These are phyloP conservation scores for Penaeus vannamei DNA, from an alignment of 1,140 invertebrate species.

Conservation along the genomic window DNA sequence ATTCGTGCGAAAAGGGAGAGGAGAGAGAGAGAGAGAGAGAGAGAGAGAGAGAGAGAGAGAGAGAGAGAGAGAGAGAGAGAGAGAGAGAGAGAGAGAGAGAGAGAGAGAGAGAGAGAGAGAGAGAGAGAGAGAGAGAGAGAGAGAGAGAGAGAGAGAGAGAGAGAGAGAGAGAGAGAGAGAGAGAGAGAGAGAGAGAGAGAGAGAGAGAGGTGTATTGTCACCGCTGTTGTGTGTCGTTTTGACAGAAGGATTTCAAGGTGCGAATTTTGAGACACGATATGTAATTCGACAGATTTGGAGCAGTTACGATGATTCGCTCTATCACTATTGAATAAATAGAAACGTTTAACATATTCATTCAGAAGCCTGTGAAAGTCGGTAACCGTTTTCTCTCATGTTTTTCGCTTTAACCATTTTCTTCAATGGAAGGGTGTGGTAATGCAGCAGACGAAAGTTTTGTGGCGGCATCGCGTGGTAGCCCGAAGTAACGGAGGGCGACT, in stretches of 20 bases:
- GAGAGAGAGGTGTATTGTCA: background rate
- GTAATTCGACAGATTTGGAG: too few relatives aligned
- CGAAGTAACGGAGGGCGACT: too few relatives aligned
- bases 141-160: constrained; percentile 20
- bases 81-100: constrained; percentile 10
- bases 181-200: background rate
- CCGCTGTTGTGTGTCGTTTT: background rate
- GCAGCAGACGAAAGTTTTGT: constrained; percentile 58
- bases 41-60: constrained; percentile 46
- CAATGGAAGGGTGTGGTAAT: constrained; percentile 60
- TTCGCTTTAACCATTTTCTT: constrained; percentile 57
- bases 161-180: background rate
- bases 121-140: constrained; percentile 19
- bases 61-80: constrained; percentile 44
- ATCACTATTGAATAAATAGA: background rate
- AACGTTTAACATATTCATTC: background rate
- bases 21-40: constrained; percentile 46
- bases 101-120: constrained; percentile 15
- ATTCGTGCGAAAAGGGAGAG: background rate
- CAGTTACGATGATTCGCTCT: too few relatives aligned
- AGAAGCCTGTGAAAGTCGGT: constrained; percentile 22
- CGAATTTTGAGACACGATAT: too few relatives aligned
- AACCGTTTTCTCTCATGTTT: constrained; percentile 51
- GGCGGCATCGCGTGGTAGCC: constrained; percentile 4
- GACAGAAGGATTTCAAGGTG: too few relatives aligned